Evolutionary conservation across 2,888 invertebrate genomes (phyloP).

Genomic region (Nemurella pictetii): DNA sequence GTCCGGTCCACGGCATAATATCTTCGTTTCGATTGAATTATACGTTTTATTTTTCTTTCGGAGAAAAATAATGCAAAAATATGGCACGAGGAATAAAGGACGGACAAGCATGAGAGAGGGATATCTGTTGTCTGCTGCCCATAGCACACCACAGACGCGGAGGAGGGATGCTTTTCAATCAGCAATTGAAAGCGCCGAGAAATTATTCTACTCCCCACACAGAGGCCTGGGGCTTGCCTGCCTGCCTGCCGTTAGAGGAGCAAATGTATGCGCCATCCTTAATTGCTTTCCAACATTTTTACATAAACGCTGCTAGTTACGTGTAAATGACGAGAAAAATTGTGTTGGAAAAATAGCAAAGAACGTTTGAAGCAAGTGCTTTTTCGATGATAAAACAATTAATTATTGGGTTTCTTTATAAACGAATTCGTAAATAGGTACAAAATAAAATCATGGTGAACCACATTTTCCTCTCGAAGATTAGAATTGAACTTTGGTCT

Average conservation of each 20-base stretch:
- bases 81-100: neutral
- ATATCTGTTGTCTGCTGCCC: neutral
- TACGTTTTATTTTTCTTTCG: neutral
- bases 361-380: neutral
- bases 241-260: neutral
- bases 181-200: neutral
- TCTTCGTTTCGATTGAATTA: neutral
- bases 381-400: neutral
- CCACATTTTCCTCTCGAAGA: no score
- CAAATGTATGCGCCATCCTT: neutral
- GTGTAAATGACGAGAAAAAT: neutral
- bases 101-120: neutral
- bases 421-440: neutral
- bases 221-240: neutral
- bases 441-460: no score
- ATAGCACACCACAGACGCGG: no score
- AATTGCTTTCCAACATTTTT: neutral
- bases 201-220: neutral
- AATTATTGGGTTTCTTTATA: neutral
- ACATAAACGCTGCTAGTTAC: neutral
- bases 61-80: neutral
- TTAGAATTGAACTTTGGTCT: neutral
- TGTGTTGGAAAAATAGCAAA: neutral
- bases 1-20: neutral
- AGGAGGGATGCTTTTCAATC: neutral